phyloP scores from a whole-genome alignment of 2,888 invertebrate genomes.

The Cataglyphis cursor region DNA sequence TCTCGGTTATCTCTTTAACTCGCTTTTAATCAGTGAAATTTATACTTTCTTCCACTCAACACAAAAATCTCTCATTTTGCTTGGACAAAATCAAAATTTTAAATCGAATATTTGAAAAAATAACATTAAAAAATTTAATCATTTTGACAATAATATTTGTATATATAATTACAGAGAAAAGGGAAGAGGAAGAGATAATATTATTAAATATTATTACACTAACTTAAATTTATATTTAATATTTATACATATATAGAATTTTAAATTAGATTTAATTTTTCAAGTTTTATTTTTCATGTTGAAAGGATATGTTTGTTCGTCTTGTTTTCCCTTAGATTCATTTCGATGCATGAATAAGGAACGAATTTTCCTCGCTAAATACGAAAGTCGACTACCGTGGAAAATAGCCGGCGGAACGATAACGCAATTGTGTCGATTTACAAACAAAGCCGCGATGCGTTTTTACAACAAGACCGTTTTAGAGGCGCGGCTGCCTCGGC shows the following conservation, averaged over 20 bases:
- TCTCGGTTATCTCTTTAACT: neutral
- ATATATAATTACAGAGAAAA: too few relatives aligned
- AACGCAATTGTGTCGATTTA: constrained; percentile 18
- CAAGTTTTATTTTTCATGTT: neutral
- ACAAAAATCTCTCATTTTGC: neutral
- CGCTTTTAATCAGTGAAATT: neutral
- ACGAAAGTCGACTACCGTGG: neutral
- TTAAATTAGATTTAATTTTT: neutral
- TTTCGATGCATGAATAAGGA: neutral
- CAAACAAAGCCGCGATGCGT: constrained; percentile 32
- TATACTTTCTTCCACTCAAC: neutral
- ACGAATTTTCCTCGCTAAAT: neutral
- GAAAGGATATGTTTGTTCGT: neutral
- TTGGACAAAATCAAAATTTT: neutral
- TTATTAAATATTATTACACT: too few relatives aligned
- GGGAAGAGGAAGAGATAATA: too few relatives aligned
- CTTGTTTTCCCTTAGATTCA: neutral
- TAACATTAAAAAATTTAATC: neutral
- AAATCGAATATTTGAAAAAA: neutral
- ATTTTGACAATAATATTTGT: too few relatives aligned
- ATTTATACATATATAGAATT: too few relatives aligned
- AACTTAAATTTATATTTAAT: too few relatives aligned
- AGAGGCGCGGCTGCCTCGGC: constrained; percentile 34
- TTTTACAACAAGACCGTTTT: constrained; percentile 5
- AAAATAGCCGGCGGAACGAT: constrained; percentile 13